These are phyloP conservation scores for Drosophila mimica DNA, from an alignment of 2,888 invertebrate species.

Conservation along the genomic window DNA sequence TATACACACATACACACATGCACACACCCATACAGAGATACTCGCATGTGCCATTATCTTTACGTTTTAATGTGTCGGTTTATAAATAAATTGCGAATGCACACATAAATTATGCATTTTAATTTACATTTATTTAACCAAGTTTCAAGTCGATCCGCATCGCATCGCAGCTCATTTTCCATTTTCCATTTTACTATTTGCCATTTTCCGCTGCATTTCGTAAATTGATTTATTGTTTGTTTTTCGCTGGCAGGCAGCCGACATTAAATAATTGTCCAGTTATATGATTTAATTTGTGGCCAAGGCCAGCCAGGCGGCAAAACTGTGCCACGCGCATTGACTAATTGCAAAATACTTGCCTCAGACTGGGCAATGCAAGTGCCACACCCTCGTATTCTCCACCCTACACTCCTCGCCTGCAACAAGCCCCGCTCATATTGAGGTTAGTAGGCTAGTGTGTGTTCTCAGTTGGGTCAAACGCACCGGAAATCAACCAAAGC, in stretches of 20 bases:
- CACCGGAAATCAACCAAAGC: constrained; percentile 61
- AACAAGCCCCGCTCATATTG: constrained; percentile 32
- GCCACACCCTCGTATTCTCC: not conserved
- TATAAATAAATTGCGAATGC: constrained; percentile 80
- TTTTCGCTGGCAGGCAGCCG: constrained; percentile 19
- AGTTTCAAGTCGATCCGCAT: constrained; percentile 67
- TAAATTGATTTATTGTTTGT: constrained; percentile 29
- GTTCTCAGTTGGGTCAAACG: constrained; percentile 33
- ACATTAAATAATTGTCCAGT: constrained; percentile 81
- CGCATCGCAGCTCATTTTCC: constrained; percentile 65
- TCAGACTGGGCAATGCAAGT: constrained; percentile 15
- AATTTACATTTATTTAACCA: constrained; percentile 79
- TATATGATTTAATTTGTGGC: constrained; percentile 82
- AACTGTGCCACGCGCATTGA: constrained; percentile 69
- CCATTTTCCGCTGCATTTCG: constrained; percentile 16
- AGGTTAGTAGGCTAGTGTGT: constrained; percentile 64
- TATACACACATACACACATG: not conserved
- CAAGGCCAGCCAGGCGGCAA: constrained; percentile 60
- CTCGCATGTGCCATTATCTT: constrained; percentile 66
- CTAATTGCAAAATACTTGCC: constrained; percentile 72
- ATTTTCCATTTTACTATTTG: constrained; percentile 44
- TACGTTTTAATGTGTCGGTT: constrained; percentile 80
- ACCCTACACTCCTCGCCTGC: not conserved
- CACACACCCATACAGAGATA: not conserved
- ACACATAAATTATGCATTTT: constrained; percentile 79